Percentiles rank a stretch among this genome's conserved stretches.
These are phyloP conservation scores for Anisognathus igniventris DNA, from an alignment of 2,797 vertebrate genomes.

Conservation along the genomic window DNA sequence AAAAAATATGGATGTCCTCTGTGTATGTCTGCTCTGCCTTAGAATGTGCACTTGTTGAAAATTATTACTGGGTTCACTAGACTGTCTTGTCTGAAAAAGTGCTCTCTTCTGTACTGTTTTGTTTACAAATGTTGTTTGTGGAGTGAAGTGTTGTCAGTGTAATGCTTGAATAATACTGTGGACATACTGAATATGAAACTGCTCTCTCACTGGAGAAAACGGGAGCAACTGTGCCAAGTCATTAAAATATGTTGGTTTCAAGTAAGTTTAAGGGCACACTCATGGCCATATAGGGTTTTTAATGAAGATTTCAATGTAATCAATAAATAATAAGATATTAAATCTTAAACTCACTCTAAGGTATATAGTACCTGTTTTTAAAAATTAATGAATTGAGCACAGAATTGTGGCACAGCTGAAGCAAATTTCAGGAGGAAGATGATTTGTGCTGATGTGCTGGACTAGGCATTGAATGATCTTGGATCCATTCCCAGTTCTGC, in stretches of 20 bases:
- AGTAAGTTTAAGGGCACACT: neutral
- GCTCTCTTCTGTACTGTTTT: neutral
- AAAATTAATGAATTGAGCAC: neutral
- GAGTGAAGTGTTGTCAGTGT: neutral
- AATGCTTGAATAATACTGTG: neutral
- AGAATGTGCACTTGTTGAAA: neutral
- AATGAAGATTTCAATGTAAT: neutral
- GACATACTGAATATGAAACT: neutral
- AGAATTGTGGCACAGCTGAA: neutral
- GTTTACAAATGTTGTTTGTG: neutral
- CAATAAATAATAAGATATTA: neutral
- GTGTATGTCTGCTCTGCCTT: neutral
- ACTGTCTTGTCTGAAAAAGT: neutral
- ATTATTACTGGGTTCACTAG: neutral
- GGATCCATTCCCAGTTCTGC: neutral
- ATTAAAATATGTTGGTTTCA: neutral
- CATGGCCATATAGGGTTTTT: neutral
- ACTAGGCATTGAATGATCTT: neutral
- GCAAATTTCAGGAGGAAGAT: neutral
- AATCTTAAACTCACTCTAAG: neutral
- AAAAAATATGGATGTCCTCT: neutral
- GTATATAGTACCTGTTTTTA: neutral
- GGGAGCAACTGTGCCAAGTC: neutral
- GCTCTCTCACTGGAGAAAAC: neutral
- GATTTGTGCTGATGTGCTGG: neutral